Base-by-base conservation (phyloP, 2,888 invertebrate genomes). In the Iselma pallidipennis region DNA sequence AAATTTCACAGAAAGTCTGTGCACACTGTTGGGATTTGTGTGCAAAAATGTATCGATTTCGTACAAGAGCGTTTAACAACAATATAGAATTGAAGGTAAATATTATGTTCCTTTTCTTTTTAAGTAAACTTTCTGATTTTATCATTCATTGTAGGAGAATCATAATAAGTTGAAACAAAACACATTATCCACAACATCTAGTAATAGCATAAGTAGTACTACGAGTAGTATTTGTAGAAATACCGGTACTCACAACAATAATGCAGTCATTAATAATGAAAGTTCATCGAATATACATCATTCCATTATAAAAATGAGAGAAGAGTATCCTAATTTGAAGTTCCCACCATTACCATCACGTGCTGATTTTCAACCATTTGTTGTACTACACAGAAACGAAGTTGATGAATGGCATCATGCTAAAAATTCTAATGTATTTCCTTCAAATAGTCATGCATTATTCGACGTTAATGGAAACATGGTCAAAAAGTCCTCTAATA, bases 71-170 rank as follows among this genome's bases (percentile, higher is more conserved):
- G 7, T 33, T 69, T 19, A 66, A 70, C 37, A 71, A 73, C 28
- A 73, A 77, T 54, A 60, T 53, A 59, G 58, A 67, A 14, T 60
- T 77, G 25, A 73, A 71, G 71, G 78, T 77, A 71, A 63, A 61
- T 57, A 49, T 50, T 6, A 21, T 23, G 25, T 14, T 16, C 26
- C 19, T 9, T 16, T 59, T 16, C 21, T 50, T 49, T 29, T 61
- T 48, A 9, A 21, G 29, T 3, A 49, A 5, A 16, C 2, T n/a
- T 14, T 37, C 9, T 55, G 59, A 55, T 51, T 33, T 29, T 28
- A 53, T 12, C 48, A 58, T 63, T 4, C 58, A 56, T 2, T 62
- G 65, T 9, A 65, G 57, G 26, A 62, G 48, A 49, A 54, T 57
- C 7, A 56, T 21, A 12, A n/a, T 26, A 23, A 53, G 23, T 37